Evolutionary conservation across 1,140 invertebrate genomes (phyloP), one percentile per base, ranked within the genome.

Genomic region (Psilanteris sp.): DNA sequence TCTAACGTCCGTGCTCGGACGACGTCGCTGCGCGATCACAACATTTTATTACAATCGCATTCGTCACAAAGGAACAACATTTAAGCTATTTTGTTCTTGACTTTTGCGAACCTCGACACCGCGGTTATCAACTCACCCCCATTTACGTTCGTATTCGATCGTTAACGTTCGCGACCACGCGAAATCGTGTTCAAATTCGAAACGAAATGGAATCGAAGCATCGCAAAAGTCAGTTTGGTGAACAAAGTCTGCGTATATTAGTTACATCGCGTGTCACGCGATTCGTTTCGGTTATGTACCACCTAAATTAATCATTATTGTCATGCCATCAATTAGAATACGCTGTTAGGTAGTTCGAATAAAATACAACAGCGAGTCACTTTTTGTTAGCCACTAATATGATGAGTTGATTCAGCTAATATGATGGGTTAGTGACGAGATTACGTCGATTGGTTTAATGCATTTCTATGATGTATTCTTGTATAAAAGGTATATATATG

Each of bases 1-100:
- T 82, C 96, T 92, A 24, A 94, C 91, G 88, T 97, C 95, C 62
- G 94, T 91, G 74, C 95, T 96, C 77, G 95, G 93, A 86, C 96
- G 92, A 86, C 96, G 92, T 81, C 93, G 91, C 95, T 96, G 89
- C 78, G 89, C 76, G 34, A 77, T 70, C 61, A 76, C 48, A 74
- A 50, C 39, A 7, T n/a, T 0, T 29, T 39, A 43, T 61, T 61
- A 71, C 2, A 16, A 36, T 26, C 14, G 0, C 5, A 41, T 41
- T 57, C 16, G 5, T 18, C 2, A 13, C 39, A n/a, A 62, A 8
- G 3, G n/a, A n/a, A n/a, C 10, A 24, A 24, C 3, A 16, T 11
- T 68, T 37, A 78, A 78, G 64, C 64, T 66, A 71, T 64, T n/a
- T n/a, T n/a, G 31, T 59, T 52, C 55, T 54, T 62, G 70, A 67